Percentiles rank a stretch among this genome's conserved stretches.
These are phyloP conservation scores for Adineta ricciae DNA, from an alignment of 2,888 invertebrate genomes.

Conservation along the genomic window DNA sequence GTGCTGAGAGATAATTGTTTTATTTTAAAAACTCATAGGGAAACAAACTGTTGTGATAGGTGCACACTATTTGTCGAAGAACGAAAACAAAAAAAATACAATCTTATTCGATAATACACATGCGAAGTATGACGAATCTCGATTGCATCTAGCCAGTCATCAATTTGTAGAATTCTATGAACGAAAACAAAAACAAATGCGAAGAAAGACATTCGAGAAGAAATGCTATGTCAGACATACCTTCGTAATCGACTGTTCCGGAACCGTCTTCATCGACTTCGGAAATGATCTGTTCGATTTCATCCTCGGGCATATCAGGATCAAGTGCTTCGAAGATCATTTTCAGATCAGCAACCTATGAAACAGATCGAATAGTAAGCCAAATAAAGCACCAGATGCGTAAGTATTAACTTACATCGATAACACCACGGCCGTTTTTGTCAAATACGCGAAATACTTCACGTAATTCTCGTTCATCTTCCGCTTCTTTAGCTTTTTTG, in stretches of 20 bases:
- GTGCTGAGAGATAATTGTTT: neutral
- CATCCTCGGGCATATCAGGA: constrained; percentile 34
- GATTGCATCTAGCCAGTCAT: neutral
- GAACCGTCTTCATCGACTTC: constrained; percentile 34
- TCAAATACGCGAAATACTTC: constrained; percentile 35
- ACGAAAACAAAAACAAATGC: neutral
- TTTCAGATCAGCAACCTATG: constrained; percentile 32
- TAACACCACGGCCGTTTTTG: constrained; percentile 34
- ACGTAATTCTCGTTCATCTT: constrained; percentile 34
- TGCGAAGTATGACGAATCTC: neutral
- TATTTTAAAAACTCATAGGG: neutral
- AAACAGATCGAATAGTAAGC: too few relatives aligned
- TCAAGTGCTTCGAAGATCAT: constrained; percentile 32
- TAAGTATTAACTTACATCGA: constrained; percentile 24
- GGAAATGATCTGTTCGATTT: constrained; percentile 33
- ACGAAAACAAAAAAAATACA: neutral
- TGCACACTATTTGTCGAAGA: neutral
- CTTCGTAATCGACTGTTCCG: constrained; percentile 35
- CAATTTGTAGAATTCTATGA: constrained; percentile 7
- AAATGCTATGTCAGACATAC: neutral
- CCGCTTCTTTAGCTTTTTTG: constrained; percentile 34
- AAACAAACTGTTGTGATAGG: neutral
- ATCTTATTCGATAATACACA: too few relatives aligned
- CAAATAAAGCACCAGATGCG: too few relatives aligned
- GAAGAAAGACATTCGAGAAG: too few relatives aligned